Evolutionary conservation across 1,140 invertebrate species (phyloP).

Genomic region (Drosophila trapezifrons): DNA sequence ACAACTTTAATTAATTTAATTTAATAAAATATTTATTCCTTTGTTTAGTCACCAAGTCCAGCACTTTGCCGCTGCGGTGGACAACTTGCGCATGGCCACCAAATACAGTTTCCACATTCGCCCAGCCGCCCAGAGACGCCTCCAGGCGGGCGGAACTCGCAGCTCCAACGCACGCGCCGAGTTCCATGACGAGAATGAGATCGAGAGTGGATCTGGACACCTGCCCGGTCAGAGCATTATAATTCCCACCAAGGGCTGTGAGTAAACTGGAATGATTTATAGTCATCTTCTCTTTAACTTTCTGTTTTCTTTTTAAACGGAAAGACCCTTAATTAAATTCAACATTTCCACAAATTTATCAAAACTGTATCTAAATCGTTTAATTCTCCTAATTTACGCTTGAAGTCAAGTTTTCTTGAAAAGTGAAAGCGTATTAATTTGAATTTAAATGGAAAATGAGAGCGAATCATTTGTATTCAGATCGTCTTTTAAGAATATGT

Average conservation of each 20-base stretch:
- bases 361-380: conserved; percentile 11
- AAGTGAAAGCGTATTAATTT: conserved; percentile 26
- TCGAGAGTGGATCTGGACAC: conserved; percentile 63
- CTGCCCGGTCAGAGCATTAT: conserved; percentile 86
- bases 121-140: conserved; percentile 78
- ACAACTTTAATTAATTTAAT: no score
- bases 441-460: conserved; percentile 7
- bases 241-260: conserved; percentile 92
- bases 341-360: background rate
- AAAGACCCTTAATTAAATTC: background rate
- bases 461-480: conserved; percentile 12
- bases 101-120: conserved; percentile 91
- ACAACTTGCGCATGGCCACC: conserved; percentile 89
- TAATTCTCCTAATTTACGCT: background rate
- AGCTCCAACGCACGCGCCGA: conserved; percentile 73
- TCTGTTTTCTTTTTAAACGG: conserved; percentile 6
- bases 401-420: background rate
- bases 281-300: background rate
- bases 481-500: background rate
- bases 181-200: conserved; percentile 69
- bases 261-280: conserved; percentile 82
- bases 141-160: conserved; percentile 52
- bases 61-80: conserved; percentile 86
- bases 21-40: background rate
- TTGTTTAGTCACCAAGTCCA: conserved; percentile 52